These are phyloP conservation scores for Caenorhabditis uteleia DNA, from an alignment of 2,888 invertebrate species.

Conservation along the genomic window DNA sequence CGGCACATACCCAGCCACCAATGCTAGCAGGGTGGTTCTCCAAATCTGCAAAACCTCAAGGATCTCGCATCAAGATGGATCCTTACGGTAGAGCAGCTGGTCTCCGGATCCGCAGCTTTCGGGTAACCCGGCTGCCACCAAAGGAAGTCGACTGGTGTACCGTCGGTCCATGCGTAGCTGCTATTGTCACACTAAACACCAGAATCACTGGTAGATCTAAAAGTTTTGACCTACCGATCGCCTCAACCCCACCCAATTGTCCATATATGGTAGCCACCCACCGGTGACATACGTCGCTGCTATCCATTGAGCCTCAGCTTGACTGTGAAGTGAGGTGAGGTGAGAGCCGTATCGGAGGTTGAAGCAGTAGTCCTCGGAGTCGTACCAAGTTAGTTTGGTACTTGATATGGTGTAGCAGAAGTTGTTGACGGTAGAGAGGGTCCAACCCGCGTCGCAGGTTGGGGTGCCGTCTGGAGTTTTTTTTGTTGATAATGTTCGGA, in stretches of 20 bases:
- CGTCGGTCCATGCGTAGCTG: slow-evolving; percentile 26
- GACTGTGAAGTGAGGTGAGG: slow-evolving; percentile 21
- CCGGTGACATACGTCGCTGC: slow-evolving; percentile 9
- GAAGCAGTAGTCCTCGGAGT: slow-evolving; percentile 17
- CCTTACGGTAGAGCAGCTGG: slow-evolving; percentile 19
- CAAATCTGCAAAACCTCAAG: slow-evolving; percentile 14
- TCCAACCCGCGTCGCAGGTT: slow-evolving; percentile 26
- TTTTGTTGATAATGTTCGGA: no score
- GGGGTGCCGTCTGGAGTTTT: no score
- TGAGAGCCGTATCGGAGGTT: slow-evolving; percentile 16
- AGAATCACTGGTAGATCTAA: neutral
- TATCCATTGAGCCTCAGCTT: slow-evolving; percentile 29
- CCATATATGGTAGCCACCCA: slow-evolving; percentile 8
- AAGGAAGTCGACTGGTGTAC: slow-evolving; percentile 16
- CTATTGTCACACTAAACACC: slow-evolving; percentile 27
- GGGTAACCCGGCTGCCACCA: slow-evolving; percentile 34
- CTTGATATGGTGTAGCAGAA: slow-evolving; percentile 14
- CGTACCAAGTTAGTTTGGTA: slow-evolving; percentile 13
- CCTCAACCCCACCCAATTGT: slow-evolving; percentile 26
- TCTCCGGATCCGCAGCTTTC: slow-evolving; percentile 9
- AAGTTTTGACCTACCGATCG: slow-evolving; percentile 13
- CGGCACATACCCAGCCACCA: slow-evolving; percentile 9
- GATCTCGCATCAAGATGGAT: no score
- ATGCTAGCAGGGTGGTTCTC: slow-evolving; percentile 1
- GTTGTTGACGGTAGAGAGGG: slow-evolving; percentile 6